phyloP scores from a whole-genome alignment of 2,888 invertebrate genomes.

The Mythimna loreyi region DNA sequence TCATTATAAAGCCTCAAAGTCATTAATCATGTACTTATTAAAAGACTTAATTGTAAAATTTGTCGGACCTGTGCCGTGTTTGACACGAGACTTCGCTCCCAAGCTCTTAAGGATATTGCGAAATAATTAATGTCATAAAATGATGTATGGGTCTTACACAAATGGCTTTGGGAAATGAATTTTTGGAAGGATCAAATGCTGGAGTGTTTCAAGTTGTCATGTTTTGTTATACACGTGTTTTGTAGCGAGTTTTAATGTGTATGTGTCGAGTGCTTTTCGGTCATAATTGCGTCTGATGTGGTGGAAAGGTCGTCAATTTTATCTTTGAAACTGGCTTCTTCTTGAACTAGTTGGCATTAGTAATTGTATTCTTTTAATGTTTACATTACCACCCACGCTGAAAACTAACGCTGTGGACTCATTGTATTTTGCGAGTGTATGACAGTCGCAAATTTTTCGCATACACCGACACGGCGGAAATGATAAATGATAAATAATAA shows the following conservation, averaged over 20 bases:
- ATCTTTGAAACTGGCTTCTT: background rate
- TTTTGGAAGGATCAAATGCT: conserved; percentile 38
- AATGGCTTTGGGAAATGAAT: conserved; percentile 37
- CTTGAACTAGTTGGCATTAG: background rate
- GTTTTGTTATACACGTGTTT: conserved; percentile 19
- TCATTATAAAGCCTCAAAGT: conserved; percentile 37
- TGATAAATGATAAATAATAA: too few species aligned
- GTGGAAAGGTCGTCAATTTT: background rate
- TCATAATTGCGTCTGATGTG: background rate
- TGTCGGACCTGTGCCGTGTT: conserved; percentile 53
- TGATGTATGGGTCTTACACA: conserved; percentile 48
- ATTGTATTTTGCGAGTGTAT: too few species aligned
- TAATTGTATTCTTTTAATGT: too few species aligned
- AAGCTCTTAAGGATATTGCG: conserved; percentile 48
- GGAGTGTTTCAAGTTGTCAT: conserved; percentile 19
- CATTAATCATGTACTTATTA: conserved; percentile 62
- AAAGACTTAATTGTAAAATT: conserved; percentile 62
- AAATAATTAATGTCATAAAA: conserved; percentile 59
- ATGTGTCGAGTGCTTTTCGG: background rate
- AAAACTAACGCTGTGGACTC: too few species aligned
- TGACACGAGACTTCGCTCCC: conserved; percentile 43
- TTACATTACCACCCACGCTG: too few species aligned
- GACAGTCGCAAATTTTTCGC: too few species aligned
- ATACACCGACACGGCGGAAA: too few species aligned
- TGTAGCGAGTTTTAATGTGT: background rate